These are phyloP conservation scores for Eristalis tenax DNA, from an alignment of 2,888 invertebrate species.

Conservation along the genomic window DNA sequence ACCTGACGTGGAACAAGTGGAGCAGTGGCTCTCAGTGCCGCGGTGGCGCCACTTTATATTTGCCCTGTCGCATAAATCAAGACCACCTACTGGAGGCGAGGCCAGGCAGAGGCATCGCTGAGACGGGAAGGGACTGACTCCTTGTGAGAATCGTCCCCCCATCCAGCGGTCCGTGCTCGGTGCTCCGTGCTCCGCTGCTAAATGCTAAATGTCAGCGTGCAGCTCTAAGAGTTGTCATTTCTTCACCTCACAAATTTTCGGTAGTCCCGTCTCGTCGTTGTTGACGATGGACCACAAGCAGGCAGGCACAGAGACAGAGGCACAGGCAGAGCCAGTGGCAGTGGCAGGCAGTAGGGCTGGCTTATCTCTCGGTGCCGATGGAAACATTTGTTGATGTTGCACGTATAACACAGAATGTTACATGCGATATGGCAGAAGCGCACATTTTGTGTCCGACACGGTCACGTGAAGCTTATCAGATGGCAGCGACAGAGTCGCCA, in stretches of 20 bases:
- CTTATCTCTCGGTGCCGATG: slow-evolving; percentile 49
- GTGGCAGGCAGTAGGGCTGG: background rate
- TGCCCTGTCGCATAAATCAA: slow-evolving; percentile 71
- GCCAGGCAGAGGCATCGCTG: background rate
- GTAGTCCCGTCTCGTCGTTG: slow-evolving; percentile 30
- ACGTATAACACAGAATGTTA: slow-evolving; percentile 68
- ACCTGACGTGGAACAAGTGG: slow-evolving; percentile 68
- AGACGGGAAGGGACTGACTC: background rate
- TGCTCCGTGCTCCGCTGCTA: slow-evolving; percentile 36
- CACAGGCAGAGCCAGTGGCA: too few species aligned
- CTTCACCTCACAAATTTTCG: slow-evolving; percentile 72
- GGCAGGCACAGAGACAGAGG: too few species aligned
- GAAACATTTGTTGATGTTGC: slow-evolving; percentile 69
- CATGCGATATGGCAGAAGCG: slow-evolving; percentile 61
- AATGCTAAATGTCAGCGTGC: slow-evolving; percentile 68
- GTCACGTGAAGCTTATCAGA: slow-evolving; percentile 70
- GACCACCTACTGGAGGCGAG: slow-evolving; percentile 66
- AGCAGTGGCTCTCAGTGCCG: slow-evolving; percentile 63
- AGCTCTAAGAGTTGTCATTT: slow-evolving; percentile 71
- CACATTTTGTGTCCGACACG: slow-evolving; percentile 62
- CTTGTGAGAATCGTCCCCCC: background rate
- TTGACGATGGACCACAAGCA: too few species aligned
- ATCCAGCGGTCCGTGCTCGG: background rate
- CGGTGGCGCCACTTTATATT: slow-evolving; percentile 72
- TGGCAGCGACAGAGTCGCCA: background rate